These are phyloP conservation scores for Micrastur ruficollis DNA, from an alignment of 2,797 vertebrate genomes.

Conservation along the genomic window DNA sequence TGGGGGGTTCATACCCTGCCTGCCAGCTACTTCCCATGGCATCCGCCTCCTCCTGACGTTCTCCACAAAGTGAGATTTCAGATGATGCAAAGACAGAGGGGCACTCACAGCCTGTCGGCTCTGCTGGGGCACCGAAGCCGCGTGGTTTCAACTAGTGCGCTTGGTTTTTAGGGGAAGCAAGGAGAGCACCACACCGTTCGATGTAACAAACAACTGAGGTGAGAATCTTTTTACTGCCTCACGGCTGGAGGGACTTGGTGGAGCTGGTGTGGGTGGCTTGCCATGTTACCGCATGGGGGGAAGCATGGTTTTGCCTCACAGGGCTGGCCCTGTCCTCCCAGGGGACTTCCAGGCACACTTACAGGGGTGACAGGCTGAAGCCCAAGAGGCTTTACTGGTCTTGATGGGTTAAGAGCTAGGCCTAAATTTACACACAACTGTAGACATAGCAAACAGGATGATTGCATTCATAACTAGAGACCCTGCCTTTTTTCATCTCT, in stretches of 20 bases:
- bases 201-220: rapidly evolving
- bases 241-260: neutral
- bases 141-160: neutral
- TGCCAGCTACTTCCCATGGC: neutral
- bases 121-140: neutral
- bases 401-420: neutral
- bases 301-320: neutral
- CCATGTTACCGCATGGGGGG: rapidly evolving
- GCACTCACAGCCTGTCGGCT: neutral
- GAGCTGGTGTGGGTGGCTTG: neutral
- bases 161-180: neutral
- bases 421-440: neutral
- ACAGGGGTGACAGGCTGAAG: neutral
- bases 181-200: rapidly evolving
- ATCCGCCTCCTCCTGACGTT: neutral
- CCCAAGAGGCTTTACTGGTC: neutral
- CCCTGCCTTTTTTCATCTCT: neutral
- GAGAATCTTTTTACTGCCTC: neutral
- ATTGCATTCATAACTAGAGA: neutral
- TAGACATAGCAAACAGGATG: neutral
- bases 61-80: neutral
- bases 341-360: neutral
- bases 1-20: neutral
- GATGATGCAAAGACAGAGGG: neutral
- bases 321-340: neutral